Conservation (phyloP, 2,888 invertebrate species). For the Sussaba pulchella region DNA sequence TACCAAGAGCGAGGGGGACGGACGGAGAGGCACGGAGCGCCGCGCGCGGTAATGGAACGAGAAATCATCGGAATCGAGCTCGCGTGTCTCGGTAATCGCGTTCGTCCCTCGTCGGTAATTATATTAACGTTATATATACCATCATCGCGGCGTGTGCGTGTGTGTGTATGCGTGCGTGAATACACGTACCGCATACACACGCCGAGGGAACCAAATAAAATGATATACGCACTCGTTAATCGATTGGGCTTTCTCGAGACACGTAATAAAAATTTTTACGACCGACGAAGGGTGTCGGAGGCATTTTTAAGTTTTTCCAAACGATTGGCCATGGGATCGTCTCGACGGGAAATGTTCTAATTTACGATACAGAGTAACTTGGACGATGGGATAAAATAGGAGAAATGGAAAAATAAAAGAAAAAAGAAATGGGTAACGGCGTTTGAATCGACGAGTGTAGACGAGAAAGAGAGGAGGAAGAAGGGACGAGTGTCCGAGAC, state of each 20-base stretch:
- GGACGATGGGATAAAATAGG: constrained; percentile 9
- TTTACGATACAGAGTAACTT: neutral
- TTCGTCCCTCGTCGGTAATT: constrained; percentile 60
- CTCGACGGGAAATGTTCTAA: neutral
- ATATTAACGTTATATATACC: constrained; percentile 56
- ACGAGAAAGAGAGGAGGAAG: neutral
- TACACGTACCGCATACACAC: neutral
- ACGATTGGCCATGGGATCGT: neutral
- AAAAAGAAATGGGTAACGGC: neutral
- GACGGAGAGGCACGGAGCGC: constrained; percentile 16
- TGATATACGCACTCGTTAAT: constrained; percentile 48
- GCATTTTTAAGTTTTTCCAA: neutral
- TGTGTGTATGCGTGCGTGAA: neutral
- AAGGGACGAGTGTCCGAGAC: constrained; percentile 35
- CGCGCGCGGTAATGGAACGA: constrained; percentile 64
- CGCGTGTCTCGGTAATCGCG: constrained; percentile 68
- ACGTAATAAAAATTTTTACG: constrained; percentile 11
- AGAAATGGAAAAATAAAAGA: neutral
- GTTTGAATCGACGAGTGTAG: constrained; percentile 19
- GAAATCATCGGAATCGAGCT: constrained; percentile 68
- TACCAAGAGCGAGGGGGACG: neutral
- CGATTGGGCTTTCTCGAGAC: constrained; percentile 34
- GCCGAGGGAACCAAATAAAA: constrained; percentile 21
- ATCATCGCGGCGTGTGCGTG: constrained; percentile 12
- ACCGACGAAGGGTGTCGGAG: constrained; percentile 3